These are phyloP conservation scores for Pandemis cinnamomeana DNA, from an alignment of 2,888 invertebrate genomes.

Conservation along the genomic window DNA sequence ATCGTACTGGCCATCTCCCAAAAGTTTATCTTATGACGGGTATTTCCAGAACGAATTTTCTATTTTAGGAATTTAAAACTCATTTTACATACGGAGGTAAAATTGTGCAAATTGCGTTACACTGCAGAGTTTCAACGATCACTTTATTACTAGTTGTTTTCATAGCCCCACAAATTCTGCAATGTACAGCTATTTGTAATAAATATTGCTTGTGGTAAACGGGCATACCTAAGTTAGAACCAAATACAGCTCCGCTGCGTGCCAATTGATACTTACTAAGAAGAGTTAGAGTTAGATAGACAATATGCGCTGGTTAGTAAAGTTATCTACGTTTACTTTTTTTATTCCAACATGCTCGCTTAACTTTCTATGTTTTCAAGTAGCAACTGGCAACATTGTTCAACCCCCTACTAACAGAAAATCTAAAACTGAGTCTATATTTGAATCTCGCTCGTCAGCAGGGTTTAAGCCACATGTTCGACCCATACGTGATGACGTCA, in stretches of 20 bases:
- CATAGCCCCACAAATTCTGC: background rate
- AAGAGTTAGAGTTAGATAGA: no score
- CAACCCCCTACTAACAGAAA: background rate
- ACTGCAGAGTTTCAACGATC: background rate
- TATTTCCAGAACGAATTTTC: background rate
- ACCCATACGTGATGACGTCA: background rate
- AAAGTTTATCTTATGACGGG: background rate
- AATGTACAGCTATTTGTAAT: no score
- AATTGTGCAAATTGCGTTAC: background rate
- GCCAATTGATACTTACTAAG: background rate
- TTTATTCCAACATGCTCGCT: no score
- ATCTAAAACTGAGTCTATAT: background rate
- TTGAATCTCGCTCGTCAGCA: background rate
- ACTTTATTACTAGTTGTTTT: background rate
- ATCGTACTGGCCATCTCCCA: slow-evolving; percentile 33
- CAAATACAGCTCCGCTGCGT: background rate
- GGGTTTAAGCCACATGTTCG: background rate
- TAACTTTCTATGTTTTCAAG: no score
- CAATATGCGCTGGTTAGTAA: background rate
- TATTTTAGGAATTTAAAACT: background rate
- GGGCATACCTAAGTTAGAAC: background rate
- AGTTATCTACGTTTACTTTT: no score
- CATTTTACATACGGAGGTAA: background rate
- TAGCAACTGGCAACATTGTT: background rate
- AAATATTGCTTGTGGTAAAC: no score